Base-by-base conservation (phyloP, 2,113 vertebrate genomes). In the Poeciliopsis prolifica region DNA sequence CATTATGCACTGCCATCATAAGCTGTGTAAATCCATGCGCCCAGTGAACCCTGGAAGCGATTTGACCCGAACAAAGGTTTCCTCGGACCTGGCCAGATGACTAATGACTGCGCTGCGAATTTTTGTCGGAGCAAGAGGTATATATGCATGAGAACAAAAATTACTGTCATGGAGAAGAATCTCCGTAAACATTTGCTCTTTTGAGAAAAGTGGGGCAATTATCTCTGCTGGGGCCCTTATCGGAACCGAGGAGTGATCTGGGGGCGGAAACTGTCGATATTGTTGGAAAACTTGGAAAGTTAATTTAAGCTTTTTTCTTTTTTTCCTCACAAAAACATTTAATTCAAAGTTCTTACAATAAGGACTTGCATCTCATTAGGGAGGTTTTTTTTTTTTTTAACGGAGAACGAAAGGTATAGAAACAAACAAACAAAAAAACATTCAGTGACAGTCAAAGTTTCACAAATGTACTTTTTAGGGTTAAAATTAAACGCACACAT, bases 11-110 rank as follows among this genome's bases (percentile, higher is more conserved):
- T 9, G 1, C 2, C 61, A 2, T 8, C 33, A n/a, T 11, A 65
- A 22, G 29, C 26, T 72, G 66, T 73, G 68, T 68, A 73, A 74
- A 72, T 42, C 61, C 44, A n/a, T 79, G 78, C 62, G 73, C 67
- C 65, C 69, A 54, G 58, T 80, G 87, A 88, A 68, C 76, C 37
- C 17, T 78, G 42, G 26, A 82, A 86, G 80, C 72, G 58, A 71
- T 84, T 64, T 85, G 80, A 86, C 82, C 82, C 70, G 29, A 70
- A 62, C 26, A 37, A 29, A 67, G 68, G 12, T 66, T 70, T 75
- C 68, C 33, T 54, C 29, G 33, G 31, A 58, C 42, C 40, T 58
- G 40, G 70, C 26, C 66, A 54, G 44, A 70, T 87, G 83, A 87
- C 71, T 75, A 72, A 70, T 68, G 70, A 76, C 40, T 26, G 35